Percentiles rank a stretch among this genome's conserved stretches.
These are phyloP conservation scores for Pristionchus entomophagus DNA, from an alignment of 2,888 invertebrate species.

Conservation along the genomic window DNA sequence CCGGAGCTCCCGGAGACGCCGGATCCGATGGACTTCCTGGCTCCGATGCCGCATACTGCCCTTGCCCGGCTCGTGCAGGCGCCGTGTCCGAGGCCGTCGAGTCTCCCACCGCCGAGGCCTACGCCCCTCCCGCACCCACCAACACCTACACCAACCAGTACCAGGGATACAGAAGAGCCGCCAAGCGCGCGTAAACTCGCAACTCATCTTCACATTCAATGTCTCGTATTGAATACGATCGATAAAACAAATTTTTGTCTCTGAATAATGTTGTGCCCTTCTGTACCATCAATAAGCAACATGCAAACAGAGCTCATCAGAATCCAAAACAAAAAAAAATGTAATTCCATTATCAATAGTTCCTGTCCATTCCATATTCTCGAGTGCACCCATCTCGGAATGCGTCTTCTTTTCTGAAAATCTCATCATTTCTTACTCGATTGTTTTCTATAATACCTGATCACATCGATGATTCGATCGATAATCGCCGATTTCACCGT, in stretches of 20 bases:
- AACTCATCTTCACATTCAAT: neutral
- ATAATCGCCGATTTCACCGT: neutral
- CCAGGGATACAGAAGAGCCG: slow-evolving; percentile 10
- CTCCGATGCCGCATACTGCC: slow-evolving; percentile 47
- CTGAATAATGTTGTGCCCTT: no score
- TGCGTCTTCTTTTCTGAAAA: neutral
- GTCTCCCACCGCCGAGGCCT: neutral
- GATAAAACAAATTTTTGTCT: neutral
- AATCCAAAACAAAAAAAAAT: no score
- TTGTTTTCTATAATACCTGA: neutral
- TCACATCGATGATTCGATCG: neutral
- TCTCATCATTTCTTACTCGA: neutral
- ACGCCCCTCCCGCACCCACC: neutral
- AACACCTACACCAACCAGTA: neutral
- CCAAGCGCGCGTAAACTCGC: neutral
- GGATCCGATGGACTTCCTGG: slow-evolving; percentile 53
- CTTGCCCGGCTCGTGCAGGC: slow-evolving; percentile 43
- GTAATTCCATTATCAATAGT: no score
- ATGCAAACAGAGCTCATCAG: no score
- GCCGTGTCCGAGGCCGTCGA: neutral
- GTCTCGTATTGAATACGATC: neutral
- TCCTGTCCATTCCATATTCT: no score
- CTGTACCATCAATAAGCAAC: no score
- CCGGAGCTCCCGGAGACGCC: slow-evolving; percentile 61
- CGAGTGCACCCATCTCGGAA: no score